Base-by-base conservation (phyloP, 1,140 invertebrate genomes). In the Trichonephila inaurata region DNA sequence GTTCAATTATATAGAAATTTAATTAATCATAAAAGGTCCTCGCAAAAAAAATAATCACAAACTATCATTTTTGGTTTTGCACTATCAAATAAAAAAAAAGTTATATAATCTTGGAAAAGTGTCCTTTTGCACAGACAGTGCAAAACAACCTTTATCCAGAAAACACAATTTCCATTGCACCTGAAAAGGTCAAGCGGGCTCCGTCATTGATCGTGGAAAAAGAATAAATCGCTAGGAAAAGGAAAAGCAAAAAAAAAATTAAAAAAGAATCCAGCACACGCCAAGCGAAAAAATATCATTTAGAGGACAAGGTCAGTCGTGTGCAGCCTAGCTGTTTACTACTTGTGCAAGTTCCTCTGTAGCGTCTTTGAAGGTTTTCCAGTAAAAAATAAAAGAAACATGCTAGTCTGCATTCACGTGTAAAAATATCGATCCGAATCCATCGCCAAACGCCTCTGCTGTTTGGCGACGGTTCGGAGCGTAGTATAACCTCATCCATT, bases 301-400 rank as follows among this genome's bases (percentile, higher is more conserved):
- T 93, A 93, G 92, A 93, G 92, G 92, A 93, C 92, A 93, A 93
- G 92, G 92, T 93, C 92, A 93, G 60, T n/a, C 77, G 61, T 86
- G 21, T 66, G 82, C 81, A 66, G 64, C 82, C 24, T 61, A 64
- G 82, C 91, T 93, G 85, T 93, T 89, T 93, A 88, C 92, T 86
- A 64, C 92, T 89, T 66, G 58, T 86, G 83, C 82, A 93, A 93
- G 64, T 62, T 58, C 85, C 72, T 89, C 58, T 87, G 81, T 86
- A 60, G 10, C 92, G 69, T 89, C 92, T 92, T 91, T 89, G 92
- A 93, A 93, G 92, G 92, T 93, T 93, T 93, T 93, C 92, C 85
- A 88, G 92, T 58, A 92, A 86, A 92, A 87, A 92, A 87, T 28
- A 91, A 3, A 88, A 64, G 40, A 64, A 87, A 92, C 28, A 87